Evolutionary conservation across 2,113 vertebrate genomes (phyloP), one percentile per base, ranked within the genome.

Genomic region (Blennius ocellaris): DNA sequence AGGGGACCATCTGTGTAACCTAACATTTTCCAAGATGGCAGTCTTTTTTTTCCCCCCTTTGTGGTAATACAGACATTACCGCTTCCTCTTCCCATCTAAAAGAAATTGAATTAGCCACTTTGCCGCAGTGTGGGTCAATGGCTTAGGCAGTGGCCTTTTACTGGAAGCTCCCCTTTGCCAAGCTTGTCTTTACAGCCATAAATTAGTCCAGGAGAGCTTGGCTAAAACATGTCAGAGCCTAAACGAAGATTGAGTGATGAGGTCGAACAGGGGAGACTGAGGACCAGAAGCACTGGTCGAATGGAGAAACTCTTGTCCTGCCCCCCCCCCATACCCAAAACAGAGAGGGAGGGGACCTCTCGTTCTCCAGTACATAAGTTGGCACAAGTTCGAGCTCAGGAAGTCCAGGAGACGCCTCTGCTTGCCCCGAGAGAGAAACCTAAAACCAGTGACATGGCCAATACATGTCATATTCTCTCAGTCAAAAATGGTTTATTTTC

Each of bases 401-500:
- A 94, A 93, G 90, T 93, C 76, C 83, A 93, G 84, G 88, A 92
- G 93, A 94, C 92, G 90, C 90, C 93, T 93, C 92, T 85, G 91
- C 83, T 83, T 83, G 76, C 90, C 80, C 85, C 70, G 65, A 85
- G 78, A 92, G 86, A 76, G 92, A 91, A 94, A 95, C 90, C 79
- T 83, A 91, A 95, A 90, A 93, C 93, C 92, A 84, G 82, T 92
- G 91, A 93, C 93, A 92, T 83, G 92, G 90, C 87, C 92, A 93
- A 92, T 93, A 86, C 90, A 93, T 94, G 93, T 94, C 93, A 93
- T 91, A 88, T 89, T 92, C 92, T 79, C 84, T 90, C 79, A 76
- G 84, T 92, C 92, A 92, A 78, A 88, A 91, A 89, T 69, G 77
- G 91, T 94, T 94, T 94, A 93, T 93, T 95, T 95, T 95, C 89